Evolutionary conservation across 2,797 vertebrate species (phyloP).

Genomic region (Epinephelus coioides): DNA sequence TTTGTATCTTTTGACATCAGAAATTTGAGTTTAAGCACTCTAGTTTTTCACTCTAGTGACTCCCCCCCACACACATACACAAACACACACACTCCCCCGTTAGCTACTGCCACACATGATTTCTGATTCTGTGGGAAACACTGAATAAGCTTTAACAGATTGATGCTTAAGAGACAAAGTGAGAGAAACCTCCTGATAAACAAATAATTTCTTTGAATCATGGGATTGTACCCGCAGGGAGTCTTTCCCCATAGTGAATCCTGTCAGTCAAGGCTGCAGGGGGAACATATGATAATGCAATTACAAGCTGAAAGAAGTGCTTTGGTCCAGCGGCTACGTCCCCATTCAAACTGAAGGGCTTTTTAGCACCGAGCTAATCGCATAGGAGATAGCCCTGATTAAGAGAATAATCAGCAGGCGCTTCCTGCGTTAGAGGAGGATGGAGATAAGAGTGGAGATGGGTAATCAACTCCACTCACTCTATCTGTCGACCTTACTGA

Average conservation of each 20-base stretch:
- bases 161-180: neutral
- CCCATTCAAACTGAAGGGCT: conserved; percentile 25
- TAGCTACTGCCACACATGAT: no score
- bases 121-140: no score
- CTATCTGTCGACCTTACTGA: conserved; percentile 18
- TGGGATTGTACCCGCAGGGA: neutral
- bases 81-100: no score
- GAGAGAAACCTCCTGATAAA: neutral
- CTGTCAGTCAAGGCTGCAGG: neutral
- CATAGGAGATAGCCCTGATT: conserved; percentile 61
- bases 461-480: conserved; percentile 53
- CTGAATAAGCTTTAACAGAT: neutral
- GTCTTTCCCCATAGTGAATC: neutral
- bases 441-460: conserved; percentile 49
- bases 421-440: conserved; percentile 68
- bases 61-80: no score
- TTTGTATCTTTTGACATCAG: no score
- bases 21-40: no score
- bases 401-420: conserved; percentile 61
- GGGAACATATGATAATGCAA: conserved; percentile 55
- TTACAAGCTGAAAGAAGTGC: conserved; percentile 37
- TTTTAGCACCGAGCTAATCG: conserved; percentile 66
- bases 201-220: neutral
- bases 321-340: neutral
- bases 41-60: no score